phyloP scores from a whole-genome alignment of 2,888 invertebrate genomes.

The Odontocolon sp. region DNA sequence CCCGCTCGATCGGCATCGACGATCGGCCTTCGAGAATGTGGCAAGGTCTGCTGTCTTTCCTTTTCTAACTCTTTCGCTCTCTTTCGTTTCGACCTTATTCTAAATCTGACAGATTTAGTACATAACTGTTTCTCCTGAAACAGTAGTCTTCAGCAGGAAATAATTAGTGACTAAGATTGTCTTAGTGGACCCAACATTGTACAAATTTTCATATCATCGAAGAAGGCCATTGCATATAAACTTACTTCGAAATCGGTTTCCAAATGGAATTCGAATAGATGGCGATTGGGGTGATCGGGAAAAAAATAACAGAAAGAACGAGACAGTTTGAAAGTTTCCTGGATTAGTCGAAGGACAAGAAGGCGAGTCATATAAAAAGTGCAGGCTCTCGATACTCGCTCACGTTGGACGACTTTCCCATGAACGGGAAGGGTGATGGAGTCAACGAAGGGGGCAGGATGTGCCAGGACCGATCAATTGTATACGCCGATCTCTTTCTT shows the following conservation, averaged over 20 bases:
- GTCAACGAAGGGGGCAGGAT: constrained; percentile 74
- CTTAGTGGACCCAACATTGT: too few relatives aligned
- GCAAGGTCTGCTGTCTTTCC: constrained; percentile 37
- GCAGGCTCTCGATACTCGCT: constrained; percentile 64
- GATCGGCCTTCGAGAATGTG: constrained; percentile 55
- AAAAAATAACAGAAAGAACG: constrained; percentile 18
- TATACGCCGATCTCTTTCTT: constrained; percentile 77
- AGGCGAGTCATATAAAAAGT: constrained; percentile 50
- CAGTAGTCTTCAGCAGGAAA: too few relatives aligned
- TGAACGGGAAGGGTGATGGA: constrained; percentile 67
- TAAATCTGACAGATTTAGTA: too few relatives aligned
- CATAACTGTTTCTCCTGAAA: too few relatives aligned
- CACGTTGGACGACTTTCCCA: constrained; percentile 78
- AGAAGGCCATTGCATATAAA: too few relatives aligned
- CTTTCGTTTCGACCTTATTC: constrained; percentile 46
- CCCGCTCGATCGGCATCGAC: constrained; percentile 54
- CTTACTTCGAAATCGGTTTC: constrained; percentile 29
- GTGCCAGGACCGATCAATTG: constrained; percentile 80
- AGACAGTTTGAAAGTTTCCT: constrained; percentile 24
- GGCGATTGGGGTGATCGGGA: constrained; percentile 13
- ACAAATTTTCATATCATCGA: too few relatives aligned
- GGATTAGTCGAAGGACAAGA: constrained; percentile 37
- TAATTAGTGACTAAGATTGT: too few relatives aligned
- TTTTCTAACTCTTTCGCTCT: constrained; percentile 51
- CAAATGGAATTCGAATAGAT: constrained; percentile 7